Evolutionary conservation across 2,888 invertebrate species (phyloP).

Genomic region (Sycophila texana): DNA sequence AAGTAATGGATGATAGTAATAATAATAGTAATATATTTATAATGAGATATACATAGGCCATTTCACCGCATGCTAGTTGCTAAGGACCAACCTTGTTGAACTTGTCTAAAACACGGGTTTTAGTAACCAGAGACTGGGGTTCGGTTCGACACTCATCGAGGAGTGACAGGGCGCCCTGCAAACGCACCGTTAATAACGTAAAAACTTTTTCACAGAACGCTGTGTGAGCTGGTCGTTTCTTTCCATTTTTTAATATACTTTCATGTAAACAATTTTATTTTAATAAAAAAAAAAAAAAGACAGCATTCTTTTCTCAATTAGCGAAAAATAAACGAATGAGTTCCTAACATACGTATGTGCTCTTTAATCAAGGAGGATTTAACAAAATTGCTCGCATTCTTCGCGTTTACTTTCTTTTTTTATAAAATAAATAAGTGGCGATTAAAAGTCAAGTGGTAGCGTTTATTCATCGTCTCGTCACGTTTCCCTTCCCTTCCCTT

Average conservation of each 20-base stretch:
- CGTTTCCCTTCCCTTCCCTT: conserved; percentile 32
- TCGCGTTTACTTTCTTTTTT: conserved; percentile 2
- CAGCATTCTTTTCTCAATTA: background rate
- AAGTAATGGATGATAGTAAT: conserved; percentile 58
- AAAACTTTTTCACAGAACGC: conserved; percentile 67
- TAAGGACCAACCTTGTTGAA: conserved; percentile 76
- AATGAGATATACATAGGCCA: conserved; percentile 72
- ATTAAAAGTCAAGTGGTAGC: conserved; percentile 6
- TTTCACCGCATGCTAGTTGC: conserved; percentile 76
- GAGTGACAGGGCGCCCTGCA: conserved; percentile 75
- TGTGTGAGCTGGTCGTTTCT: conserved; percentile 54
- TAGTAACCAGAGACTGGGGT: conserved; percentile 75
- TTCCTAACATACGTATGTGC: conserved; percentile 28
- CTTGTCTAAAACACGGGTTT: conserved; percentile 75
- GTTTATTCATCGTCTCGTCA: conserved; percentile 16
- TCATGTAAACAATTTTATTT: conserved; percentile 8
- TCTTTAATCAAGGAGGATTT: conserved; percentile 15
- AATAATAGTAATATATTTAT: conserved; percentile 62
- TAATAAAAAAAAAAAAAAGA: background rate
- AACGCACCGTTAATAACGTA: conserved; percentile 75
- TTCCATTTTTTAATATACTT: background rate
- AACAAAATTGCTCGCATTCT: background rate
- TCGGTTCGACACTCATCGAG: conserved; percentile 74
- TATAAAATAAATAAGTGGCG: background rate
- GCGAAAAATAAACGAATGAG: conserved; percentile 30